Evolutionary conservation across 2,113 vertebrate species (phyloP).

Genomic region (Pedionomus torquatus): DNA sequence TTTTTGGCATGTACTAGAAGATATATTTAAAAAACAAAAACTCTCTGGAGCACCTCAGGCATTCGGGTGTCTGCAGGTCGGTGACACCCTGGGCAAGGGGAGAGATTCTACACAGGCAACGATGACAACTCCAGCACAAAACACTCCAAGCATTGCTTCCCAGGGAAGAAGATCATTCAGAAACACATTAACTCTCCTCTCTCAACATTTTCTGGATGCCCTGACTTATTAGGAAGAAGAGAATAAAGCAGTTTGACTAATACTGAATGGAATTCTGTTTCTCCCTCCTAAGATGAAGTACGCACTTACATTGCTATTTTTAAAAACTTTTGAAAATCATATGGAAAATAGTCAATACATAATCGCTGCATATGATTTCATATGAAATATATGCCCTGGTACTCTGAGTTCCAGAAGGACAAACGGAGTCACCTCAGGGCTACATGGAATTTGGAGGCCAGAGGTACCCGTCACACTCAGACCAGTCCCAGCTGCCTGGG

Average conservation of each 20-base stretch:
- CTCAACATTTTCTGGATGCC: neutral
- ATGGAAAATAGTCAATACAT: neutral
- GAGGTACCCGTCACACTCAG: neutral
- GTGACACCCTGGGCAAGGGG: neutral
- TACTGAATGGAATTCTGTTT: neutral
- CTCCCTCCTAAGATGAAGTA: neutral
- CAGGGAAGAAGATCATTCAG: neutral
- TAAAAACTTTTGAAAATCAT: neutral
- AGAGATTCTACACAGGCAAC: neutral
- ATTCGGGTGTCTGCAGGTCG: neutral
- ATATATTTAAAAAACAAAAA: neutral
- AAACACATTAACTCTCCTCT: neutral
- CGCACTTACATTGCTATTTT: neutral
- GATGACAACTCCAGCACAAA: neutral
- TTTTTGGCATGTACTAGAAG: neutral
- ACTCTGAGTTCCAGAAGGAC: neutral
- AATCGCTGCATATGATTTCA: neutral
- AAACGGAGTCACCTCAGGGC: neutral
- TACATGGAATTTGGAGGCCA: neutral
- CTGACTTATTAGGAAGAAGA: neutral
- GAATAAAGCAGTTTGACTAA: neutral
- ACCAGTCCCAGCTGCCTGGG: neutral
- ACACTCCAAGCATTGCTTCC: neutral
- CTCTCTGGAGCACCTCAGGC: neutral
- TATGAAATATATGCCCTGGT: neutral